phyloP scores from a whole-genome alignment of 2,113 vertebrate species.

The Notothenia rossii region DNA sequence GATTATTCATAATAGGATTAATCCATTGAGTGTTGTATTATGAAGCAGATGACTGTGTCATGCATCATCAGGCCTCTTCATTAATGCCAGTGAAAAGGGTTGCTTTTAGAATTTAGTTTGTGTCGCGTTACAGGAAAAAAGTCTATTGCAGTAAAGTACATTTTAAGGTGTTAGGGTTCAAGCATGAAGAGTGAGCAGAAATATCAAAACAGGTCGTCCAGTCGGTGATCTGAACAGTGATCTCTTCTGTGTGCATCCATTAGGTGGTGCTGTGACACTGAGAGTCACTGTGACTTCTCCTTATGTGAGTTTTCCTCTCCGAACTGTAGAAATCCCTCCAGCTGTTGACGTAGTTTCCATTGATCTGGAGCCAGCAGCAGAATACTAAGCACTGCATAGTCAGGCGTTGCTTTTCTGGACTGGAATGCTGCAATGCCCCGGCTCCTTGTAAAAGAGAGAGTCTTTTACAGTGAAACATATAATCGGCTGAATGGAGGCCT shows the following conservation, averaged over 20 bases:
- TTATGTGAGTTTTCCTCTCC: conserved; percentile 41
- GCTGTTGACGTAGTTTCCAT: conserved; percentile 73
- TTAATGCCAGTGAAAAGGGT: background rate
- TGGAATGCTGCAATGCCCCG: conserved; percentile 41
- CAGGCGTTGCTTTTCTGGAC: conserved; percentile 17
- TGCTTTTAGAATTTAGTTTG: background rate
- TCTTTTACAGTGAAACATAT: background rate
- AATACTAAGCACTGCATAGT: conserved; percentile 65
- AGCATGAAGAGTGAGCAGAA: background rate
- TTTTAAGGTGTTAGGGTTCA: too few species aligned
- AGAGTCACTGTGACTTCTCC: conserved; percentile 8
- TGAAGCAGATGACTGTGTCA: background rate
- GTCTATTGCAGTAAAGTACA: background rate
- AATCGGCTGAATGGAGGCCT: background rate
- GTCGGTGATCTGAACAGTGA: background rate
- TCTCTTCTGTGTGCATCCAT: conserved; percentile 53
- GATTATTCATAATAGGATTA: background rate
- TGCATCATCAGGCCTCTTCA: background rate
- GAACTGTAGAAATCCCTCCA: conserved; percentile 71
- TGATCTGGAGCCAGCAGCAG: conserved; percentile 66
- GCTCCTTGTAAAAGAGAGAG: background rate
- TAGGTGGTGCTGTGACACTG: conserved; percentile 73
- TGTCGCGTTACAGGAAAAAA: background rate
- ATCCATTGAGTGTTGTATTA: background rate
- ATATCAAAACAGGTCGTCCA: background rate